Evolutionary conservation across 1,140 invertebrate genomes (phyloP), one percentile per base, ranked within the genome.

Genomic region (Drusus annulatus): DNA sequence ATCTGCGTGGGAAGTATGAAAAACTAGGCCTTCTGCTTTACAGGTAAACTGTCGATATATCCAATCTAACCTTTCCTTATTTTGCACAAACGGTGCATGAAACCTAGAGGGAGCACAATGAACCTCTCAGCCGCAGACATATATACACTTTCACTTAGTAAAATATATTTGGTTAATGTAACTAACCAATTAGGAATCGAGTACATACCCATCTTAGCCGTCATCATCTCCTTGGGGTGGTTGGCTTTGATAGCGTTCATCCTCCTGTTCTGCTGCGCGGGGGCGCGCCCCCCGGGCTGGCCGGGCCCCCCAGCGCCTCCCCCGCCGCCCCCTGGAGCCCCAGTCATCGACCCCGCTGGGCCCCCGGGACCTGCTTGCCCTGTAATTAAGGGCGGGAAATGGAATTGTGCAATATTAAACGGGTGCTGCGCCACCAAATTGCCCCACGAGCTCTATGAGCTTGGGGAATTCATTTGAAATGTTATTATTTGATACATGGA

Each of bases 221-320:
- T 91, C 85, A 94, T 92, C 85, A 93, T 92, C 84, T 95, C 94
- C 86, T 95, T 95, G 10, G 94, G 94, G 89, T 95, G 93, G 85
- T 95, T 95, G 13, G 93, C 92, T 88, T 95, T 95, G 84, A 95
- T 94, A 84, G 94, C 94, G 87, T 96, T 96, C 92, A 95, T 94
- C 84, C 94, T 89, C 79, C 94, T 89, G 85, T 94, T 94, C 76
- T 92, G 91, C 52, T 91, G 91, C 80, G 89, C 89, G 36, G 87
- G 87, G 51, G 90, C 90, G 10, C 88, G 90, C 23, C 88, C 87
- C 50, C 87, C 87, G 58, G 87, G 81, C 0, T 88, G 88, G 7
- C 86, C 88, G 50, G 88, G 88, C 25, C 86, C 86, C 13, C 84
- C 85, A 74, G 84, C 86, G 60, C 88, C 87, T 21, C 87, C 86